These are phyloP conservation scores for Pipistrellus pygmaeus DNA, from an alignment of 2,797 vertebrate species.

Conservation along the genomic window DNA sequence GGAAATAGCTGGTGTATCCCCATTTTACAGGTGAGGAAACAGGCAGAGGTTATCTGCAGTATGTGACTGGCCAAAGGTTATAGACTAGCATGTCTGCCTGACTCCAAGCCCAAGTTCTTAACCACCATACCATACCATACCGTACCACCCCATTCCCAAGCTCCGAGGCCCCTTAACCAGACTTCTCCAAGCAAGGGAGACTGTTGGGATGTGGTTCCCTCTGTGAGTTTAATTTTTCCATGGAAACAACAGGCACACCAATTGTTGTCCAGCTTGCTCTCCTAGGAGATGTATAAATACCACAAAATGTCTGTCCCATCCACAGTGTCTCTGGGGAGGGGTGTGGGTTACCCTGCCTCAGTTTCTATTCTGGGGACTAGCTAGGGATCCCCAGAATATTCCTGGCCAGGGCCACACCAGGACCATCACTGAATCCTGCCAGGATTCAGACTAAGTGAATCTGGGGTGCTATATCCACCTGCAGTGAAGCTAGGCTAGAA, in stretches of 20 bases:
- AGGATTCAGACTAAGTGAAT: background rate
- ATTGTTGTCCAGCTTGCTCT: background rate
- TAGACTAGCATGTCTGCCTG: background rate
- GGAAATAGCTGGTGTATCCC: background rate
- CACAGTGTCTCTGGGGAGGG: background rate
- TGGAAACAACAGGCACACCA: background rate
- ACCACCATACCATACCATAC: background rate
- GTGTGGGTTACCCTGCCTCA: background rate
- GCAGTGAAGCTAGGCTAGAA: background rate
- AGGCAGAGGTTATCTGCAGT: background rate
- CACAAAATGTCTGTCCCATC: background rate
- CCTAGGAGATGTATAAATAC: background rate
- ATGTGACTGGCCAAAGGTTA: background rate
- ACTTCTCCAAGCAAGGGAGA: background rate
- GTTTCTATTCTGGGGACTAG: background rate
- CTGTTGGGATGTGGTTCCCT: background rate
- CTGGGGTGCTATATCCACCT: background rate
- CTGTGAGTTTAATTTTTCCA: constrained; percentile 17
- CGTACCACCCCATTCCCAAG: background rate
- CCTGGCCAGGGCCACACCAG: background rate
- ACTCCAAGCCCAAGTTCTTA: background rate
- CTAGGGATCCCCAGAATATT: background rate
- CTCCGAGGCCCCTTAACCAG: background rate
- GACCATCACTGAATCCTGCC: background rate
- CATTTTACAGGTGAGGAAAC: constrained; percentile 30